Evolutionary conservation across 2,113 vertebrate genomes (phyloP).

Genomic region (Syngnathus typhle): DNA sequence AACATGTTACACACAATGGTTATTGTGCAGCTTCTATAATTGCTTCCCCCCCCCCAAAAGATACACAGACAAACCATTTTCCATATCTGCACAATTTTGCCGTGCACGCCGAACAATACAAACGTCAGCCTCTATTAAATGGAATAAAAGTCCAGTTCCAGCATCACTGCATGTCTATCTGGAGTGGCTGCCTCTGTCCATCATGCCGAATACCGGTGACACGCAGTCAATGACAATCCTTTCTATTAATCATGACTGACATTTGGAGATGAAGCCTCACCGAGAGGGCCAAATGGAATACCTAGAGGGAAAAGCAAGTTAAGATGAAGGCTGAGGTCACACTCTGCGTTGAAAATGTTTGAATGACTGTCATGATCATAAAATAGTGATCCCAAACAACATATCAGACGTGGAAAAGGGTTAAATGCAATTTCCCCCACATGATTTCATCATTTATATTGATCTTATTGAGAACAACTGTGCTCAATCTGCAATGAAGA

Average conservation of each 20-base stretch:
- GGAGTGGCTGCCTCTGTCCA: constrained; percentile 57
- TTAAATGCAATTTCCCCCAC: constrained; percentile 54
- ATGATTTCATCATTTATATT: constrained; percentile 55
- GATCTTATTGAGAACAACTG: constrained; percentile 40
- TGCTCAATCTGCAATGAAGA: constrained; percentile 51
- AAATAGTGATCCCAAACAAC: constrained; percentile 45
- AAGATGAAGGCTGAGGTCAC: constrained; percentile 36
- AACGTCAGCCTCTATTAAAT: constrained; percentile 66
- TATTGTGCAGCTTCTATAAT: constrained; percentile 70
- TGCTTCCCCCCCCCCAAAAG: constrained; percentile 56
- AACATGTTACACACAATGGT: constrained; percentile 68
- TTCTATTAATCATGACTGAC: constrained; percentile 65
- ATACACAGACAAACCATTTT: constrained; percentile 64
- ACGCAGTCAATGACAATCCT: constrained; percentile 52
- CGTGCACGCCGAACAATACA: constrained; percentile 66
- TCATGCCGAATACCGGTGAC: constrained; percentile 59
- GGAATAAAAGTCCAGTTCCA: constrained; percentile 46
- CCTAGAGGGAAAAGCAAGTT: constrained; percentile 25
- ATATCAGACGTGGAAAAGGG: constrained; percentile 47
- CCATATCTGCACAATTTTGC: constrained; percentile 71
- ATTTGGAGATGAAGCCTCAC: constrained; percentile 43
- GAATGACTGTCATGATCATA: constrained; percentile 24
- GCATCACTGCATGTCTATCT: constrained; percentile 50
- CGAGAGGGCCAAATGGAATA: constrained; percentile 30
- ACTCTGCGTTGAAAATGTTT: constrained; percentile 8